Evolutionary conservation across 2,888 invertebrate genomes (phyloP), one percentile per base, ranked within the genome.

Genomic region (Ormyrus thymus): DNA sequence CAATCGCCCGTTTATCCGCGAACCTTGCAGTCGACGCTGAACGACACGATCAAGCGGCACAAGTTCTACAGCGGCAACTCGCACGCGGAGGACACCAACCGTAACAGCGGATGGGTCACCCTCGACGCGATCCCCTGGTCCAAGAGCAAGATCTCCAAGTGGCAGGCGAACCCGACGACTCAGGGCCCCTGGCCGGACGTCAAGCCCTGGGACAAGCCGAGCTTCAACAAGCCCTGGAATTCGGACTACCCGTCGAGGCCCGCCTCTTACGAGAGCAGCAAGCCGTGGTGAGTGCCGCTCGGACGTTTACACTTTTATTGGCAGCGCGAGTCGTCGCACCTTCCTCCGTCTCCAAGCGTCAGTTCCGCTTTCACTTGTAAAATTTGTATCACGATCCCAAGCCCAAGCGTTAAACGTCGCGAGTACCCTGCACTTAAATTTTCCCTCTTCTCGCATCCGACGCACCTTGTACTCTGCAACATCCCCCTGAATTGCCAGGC

Each of bases 81-180:
- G 0, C 93, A 92, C 81, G 11, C 11, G 11, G 83, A 83, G 53
- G 94, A 95, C 77, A 93, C 2, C 29, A 29, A 29, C 29, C 29
- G 93, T 84, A 94, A 94, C 76, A 93, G 93, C 73, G 95, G 95
- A 0, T 95, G 95, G 95, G 95, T 95, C 0, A 93, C 94, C 0
- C 88, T 95, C 75, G 95, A 95, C 82, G 95, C 94, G 6, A 92
- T 95, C 6, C 95, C 95, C 0, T 95, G 95, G 95, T 95, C 95
- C 0, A 92, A 94, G 10, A 95, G 95, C 83, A 95, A 95, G 90
- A 94, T 95, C 81, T 94, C 95, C 1, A 95, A 95, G 88, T 95
- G 95, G 95, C 94, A 95, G 86, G 93, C 94, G 0, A 93, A 93
- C 82, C 86, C 87, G 7, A 89, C 85, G 46, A 87, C 88, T 0